Conservation (phyloP, 1,140 invertebrate species). For the Ceratina australensis region DNA sequence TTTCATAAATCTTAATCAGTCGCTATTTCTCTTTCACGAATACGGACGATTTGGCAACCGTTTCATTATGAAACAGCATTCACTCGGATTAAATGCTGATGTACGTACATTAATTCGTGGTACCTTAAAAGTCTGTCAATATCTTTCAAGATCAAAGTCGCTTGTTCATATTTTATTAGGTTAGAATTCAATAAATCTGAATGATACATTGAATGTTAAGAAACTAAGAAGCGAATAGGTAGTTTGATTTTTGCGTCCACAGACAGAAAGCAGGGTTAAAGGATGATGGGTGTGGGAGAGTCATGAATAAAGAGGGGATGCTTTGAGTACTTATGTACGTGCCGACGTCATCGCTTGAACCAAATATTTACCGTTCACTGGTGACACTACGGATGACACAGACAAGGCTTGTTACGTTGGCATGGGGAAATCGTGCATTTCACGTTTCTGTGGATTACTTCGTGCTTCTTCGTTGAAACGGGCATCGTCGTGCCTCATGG, state of each 20-base stretch:
- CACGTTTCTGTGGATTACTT: not conserved
- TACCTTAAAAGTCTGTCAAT: too few species aligned
- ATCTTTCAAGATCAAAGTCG: too few species aligned
- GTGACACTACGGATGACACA: slow-evolving; percentile 7
- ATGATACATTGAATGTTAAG: too few species aligned
- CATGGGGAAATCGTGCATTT: slow-evolving; percentile 1
- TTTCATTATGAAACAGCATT: not conserved
- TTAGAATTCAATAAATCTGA: too few species aligned
- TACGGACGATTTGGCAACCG: not conserved
- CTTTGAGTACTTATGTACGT: slow-evolving; percentile 24
- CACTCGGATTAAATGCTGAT: not conserved
- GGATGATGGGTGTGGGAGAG: not conserved
- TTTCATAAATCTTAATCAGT: slow-evolving; percentile 6
- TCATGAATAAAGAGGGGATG: not conserved
- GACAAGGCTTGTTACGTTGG: slow-evolving; percentile 8
- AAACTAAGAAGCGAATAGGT: too few species aligned
- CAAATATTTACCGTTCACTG: slow-evolving; percentile 45
- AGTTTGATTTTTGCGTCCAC: slow-evolving; percentile 22
- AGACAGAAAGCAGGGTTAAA: slow-evolving; percentile 23
- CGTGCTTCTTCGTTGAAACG: not conserved
- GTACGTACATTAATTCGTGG: too few species aligned
- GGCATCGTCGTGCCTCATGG: slow-evolving; percentile 10
- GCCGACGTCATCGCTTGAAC: slow-evolving; percentile 30
- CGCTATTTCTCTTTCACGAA: not conserved
- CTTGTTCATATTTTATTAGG: too few species aligned